These are phyloP conservation scores for Chelonia mydas DNA, from an alignment of 2,797 vertebrate species.

Conservation along the genomic window DNA sequence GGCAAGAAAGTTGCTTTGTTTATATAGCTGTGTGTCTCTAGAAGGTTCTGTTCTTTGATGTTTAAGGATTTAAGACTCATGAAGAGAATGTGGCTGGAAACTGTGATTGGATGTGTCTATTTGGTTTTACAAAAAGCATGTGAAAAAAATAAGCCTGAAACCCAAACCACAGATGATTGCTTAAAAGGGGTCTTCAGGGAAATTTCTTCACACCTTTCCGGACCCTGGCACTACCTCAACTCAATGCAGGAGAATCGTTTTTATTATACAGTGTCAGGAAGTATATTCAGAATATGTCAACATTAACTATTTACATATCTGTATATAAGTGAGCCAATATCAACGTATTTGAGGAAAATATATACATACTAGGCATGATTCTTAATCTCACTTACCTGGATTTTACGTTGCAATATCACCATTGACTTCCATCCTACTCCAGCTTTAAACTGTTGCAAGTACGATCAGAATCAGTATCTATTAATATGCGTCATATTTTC, in stretches of 20 bases:
- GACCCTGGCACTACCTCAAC: neutral
- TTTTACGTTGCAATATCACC: neutral
- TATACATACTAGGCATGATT: neutral
- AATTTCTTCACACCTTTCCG: neutral
- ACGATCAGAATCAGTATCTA: too few species aligned
- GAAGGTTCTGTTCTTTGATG: neutral
- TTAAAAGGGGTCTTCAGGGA: neutral
- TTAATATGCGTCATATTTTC: too few species aligned
- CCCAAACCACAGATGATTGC: neutral
- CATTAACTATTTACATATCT: neutral
- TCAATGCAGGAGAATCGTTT: neutral
- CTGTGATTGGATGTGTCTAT: neutral
- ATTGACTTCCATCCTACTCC: neutral
- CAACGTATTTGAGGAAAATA: neutral
- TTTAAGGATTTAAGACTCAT: neutral
- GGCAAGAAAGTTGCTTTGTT: neutral
- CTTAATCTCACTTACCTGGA: neutral
- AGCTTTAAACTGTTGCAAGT: too few species aligned
- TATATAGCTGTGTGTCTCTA: neutral
- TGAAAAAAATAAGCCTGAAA: neutral
- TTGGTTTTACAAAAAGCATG: neutral
- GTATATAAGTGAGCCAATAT: neutral
- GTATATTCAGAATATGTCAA: neutral
- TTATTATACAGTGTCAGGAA: neutral
- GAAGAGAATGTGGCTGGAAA: neutral